These are phyloP conservation scores for Blera fallax DNA, from an alignment of 2,888 invertebrate genomes.

Conservation along the genomic window DNA sequence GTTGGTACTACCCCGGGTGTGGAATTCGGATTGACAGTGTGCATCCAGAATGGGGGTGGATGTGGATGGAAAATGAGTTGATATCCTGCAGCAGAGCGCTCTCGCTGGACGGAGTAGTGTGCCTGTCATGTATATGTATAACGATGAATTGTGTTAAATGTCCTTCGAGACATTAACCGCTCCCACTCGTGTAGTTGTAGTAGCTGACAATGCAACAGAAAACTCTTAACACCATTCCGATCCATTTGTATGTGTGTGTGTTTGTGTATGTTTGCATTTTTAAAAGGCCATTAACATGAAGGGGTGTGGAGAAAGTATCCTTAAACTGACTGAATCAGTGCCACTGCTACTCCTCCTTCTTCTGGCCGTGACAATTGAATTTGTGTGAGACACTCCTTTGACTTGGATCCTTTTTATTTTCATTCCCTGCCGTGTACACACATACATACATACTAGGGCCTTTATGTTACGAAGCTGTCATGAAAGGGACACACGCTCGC, in stretches of 20 bases:
- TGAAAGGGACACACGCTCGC: slow-evolving; percentile 2
- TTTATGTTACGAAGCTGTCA: slow-evolving; percentile 41
- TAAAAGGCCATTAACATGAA: slow-evolving; percentile 50
- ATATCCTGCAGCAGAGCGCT: slow-evolving; percentile 36
- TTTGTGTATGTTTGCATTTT: slow-evolving; percentile 47
- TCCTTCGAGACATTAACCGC: slow-evolving; percentile 49
- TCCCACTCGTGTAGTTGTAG: neutral
- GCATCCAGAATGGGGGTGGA: slow-evolving; percentile 7
- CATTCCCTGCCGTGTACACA: neutral
- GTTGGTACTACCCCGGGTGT: neutral
- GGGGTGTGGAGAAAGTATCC: slow-evolving; percentile 39
- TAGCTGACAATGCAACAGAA: neutral
- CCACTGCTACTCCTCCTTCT: slow-evolving; percentile 4
- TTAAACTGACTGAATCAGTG: slow-evolving; percentile 18
- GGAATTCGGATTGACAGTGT: neutral
- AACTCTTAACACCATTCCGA: slow-evolving; percentile 33
- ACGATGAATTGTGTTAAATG: slow-evolving; percentile 44
- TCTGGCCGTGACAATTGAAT: slow-evolving; percentile 60
- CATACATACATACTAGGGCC: neutral
- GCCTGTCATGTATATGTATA: slow-evolving; percentile 35
- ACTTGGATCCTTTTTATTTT: slow-evolving; percentile 47
- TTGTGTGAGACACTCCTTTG: slow-evolving; percentile 45
- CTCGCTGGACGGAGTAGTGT: slow-evolving; percentile 41
- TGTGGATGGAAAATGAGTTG: slow-evolving; percentile 15
- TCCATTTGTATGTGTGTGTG: neutral